A percentile compares a stretch with the other conserved stretches of the same genome.
phyloP scores from a whole-genome alignment of 2,113 vertebrate species.

The Misgurnus anguillicaudatus region DNA sequence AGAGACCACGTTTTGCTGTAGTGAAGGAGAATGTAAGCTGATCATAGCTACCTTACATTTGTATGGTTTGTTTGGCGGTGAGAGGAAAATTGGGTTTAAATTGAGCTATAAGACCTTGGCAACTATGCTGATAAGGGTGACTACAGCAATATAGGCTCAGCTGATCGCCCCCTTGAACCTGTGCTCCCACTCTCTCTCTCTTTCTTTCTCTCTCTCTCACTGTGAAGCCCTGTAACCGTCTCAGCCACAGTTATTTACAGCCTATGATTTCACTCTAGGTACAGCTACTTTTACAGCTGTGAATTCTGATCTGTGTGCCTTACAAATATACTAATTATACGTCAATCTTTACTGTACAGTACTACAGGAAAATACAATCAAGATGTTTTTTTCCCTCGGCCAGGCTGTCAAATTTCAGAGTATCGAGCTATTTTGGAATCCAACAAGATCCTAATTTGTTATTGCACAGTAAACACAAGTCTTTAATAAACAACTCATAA shows the following conservation, averaged over 20 bases:
- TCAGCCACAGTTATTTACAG: constrained; percentile 13
- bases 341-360: background rate
- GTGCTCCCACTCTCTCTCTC: background rate
- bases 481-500: constrained; percentile 35
- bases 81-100: constrained; percentile 54
- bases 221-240: background rate
- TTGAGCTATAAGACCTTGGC: constrained; percentile 62
- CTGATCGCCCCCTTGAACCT: background rate
- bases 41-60: background rate
- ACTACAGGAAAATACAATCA: constrained; percentile 11
- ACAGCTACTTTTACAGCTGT: background rate
- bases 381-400: constrained; percentile 10
- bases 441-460: constrained; percentile 25
- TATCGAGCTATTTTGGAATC: background rate
- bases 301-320: background rate
- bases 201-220: background rate
- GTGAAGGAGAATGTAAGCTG: background rate
- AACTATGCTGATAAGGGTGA: constrained; percentile 50
- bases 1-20: no score
- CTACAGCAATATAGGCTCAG: background rate
- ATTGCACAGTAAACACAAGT: constrained; percentile 39
- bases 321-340: constrained; percentile 20
- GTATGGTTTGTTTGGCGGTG: constrained; percentile 37
- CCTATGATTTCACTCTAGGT: background rate
- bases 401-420: constrained; percentile 28